Evolutionary conservation across 2,888 invertebrate genomes (phyloP).

Genomic region (Eudiplozoon nipponicum): DNA sequence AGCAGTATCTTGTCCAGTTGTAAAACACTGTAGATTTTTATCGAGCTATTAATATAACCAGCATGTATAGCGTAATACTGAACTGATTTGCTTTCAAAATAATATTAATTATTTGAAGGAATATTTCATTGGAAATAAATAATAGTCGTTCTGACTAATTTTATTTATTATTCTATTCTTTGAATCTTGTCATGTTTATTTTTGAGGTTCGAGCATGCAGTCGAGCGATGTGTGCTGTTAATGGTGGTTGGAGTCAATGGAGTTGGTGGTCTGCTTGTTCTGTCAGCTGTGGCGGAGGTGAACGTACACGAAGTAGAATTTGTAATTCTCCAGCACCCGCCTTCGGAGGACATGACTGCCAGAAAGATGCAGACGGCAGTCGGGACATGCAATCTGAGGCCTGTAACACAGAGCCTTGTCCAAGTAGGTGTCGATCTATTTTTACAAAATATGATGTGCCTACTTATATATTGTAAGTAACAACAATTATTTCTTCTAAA

Average conservation of each 20-base stretch:
- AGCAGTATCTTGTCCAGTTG: too few relatives aligned
- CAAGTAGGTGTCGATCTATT: slow-evolving; percentile 22
- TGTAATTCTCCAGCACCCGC: slow-evolving; percentile 18
- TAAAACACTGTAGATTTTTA: too few relatives aligned
- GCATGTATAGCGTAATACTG: too few relatives aligned
- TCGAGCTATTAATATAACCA: too few relatives aligned
- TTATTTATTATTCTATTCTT: too few relatives aligned
- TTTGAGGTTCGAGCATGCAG: too few relatives aligned
- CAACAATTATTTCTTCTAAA: neutral
- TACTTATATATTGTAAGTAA: neutral
- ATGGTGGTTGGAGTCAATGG: slow-evolving; percentile 18
- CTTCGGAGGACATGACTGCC: slow-evolving; percentile 18
- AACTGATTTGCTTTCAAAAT: too few relatives aligned
- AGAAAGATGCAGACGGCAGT: slow-evolving; percentile 8
- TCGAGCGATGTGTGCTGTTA: slow-evolving; percentile 11
- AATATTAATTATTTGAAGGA: too few relatives aligned
- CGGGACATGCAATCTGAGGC: neutral
- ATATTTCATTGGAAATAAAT: too few relatives aligned
- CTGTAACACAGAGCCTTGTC: neutral
- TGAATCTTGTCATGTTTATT: too few relatives aligned
- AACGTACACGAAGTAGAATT: slow-evolving; percentile 14
- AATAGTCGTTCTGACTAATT: too few relatives aligned
- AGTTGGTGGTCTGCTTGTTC: slow-evolving; percentile 17
- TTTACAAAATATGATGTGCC: neutral
- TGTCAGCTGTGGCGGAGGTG: slow-evolving; percentile 18